Evolutionary conservation across 2,888 invertebrate genomes (phyloP), one percentile per base, ranked within the genome.

Genomic region (Adela reaumurella): DNA sequence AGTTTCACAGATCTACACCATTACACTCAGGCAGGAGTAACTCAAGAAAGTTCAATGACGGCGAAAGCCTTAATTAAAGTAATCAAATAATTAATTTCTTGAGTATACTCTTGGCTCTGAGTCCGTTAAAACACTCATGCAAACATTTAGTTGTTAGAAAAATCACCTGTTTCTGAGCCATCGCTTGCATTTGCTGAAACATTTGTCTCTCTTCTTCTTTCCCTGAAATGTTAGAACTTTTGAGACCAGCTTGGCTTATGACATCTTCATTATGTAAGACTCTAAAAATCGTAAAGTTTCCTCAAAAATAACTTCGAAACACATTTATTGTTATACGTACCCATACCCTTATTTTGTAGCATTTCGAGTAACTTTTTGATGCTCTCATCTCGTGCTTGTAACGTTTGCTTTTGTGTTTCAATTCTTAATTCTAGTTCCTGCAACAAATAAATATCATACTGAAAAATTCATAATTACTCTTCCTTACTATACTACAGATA

Each of bases 331-430:
- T 46, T 14, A 19, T 58, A 76, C 92, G 86, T 83, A 94, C 94
- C 94, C 86, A 94, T 91, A 72, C 95, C 95, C 81, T 95, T 96
- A 70, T 92, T 94, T 74, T 97, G 97, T 52, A 98, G 85, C 96
- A 98, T 97, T 83, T 98, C 97, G 64, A 98, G 84, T 62, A 98
- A 85, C 77, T 97, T 97, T 82, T 97, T 97, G 70, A 98, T 97
- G 74, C 96, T 97, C 67, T 97, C 97, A 77, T 98, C 97, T 61
- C 97, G 84, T 46, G 97, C 95, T 66, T 92, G 90, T 57, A 98
- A 82, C 45, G 97, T 98, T 80, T 97, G 97, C 74, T 97, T 97
- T 78, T 98, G 97, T 28, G 97, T 96, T 74, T 97, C 97, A 64
- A 97, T 94, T 62, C 97, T 87, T 63, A 97, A 82, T 77, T 97